phyloP scores from a whole-genome alignment of 1,140 invertebrate genomes.

The Neodiprion pinetum region DNA sequence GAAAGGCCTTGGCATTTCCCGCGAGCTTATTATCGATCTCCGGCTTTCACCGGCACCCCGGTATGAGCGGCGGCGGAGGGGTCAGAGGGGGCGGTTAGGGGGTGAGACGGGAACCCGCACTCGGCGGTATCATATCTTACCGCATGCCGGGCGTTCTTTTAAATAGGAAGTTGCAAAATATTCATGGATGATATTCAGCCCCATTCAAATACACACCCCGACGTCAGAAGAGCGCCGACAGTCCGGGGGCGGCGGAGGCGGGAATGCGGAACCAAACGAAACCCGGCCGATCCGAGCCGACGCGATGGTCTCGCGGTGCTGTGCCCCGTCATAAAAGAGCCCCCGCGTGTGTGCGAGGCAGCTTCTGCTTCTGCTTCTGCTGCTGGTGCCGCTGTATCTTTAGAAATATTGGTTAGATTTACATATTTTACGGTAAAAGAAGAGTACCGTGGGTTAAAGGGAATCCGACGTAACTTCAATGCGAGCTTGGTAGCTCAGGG shows the following conservation, averaged over 20 bases:
- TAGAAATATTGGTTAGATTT: constrained; percentile 62
- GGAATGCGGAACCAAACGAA: constrained; percentile 25
- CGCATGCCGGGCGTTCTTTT: constrained; percentile 35
- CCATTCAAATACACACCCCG: constrained; percentile 42
- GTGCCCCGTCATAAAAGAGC: constrained; percentile 52
- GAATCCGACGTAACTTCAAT: constrained; percentile 51
- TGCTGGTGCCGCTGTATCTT: constrained; percentile 41
- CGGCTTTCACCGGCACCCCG: constrained; percentile 2
- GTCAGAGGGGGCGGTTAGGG: not conserved
- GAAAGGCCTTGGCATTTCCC: not conserved
- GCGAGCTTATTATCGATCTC: constrained; percentile 7
- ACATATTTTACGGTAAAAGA: constrained; percentile 59
- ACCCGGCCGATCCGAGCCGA: constrained; percentile 27
- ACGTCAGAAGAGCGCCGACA: not conserved
- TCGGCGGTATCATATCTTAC: constrained; percentile 7
- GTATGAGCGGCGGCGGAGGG: not conserved
- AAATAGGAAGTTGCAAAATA: constrained; percentile 50
- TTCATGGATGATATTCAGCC: constrained; percentile 51
- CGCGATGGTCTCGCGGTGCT: constrained; percentile 45
- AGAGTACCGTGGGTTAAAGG: constrained; percentile 30
- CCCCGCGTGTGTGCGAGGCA: constrained; percentile 19
- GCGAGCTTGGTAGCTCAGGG: constrained; percentile 48
- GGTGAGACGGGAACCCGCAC: not conserved
- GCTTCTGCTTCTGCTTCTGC: too few species aligned
- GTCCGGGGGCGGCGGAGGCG: constrained; percentile 17